These are phyloP conservation scores for Verasper variegatus DNA, from an alignment of 2,113 vertebrate species.

Conservation along the genomic window DNA sequence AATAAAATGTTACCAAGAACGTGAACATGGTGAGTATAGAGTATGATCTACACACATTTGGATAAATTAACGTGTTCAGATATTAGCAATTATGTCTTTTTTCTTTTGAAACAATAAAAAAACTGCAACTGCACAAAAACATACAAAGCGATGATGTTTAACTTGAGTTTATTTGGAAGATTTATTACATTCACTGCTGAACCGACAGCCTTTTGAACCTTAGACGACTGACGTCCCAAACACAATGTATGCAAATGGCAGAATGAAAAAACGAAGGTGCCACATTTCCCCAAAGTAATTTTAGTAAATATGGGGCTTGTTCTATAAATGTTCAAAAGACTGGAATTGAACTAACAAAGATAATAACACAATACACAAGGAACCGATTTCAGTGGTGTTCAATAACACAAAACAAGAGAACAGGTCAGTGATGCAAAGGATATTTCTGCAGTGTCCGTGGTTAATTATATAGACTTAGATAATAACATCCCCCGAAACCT, in stretches of 20 bases:
- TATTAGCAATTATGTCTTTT: neutral
- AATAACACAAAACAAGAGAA: slow-evolving; percentile 6
- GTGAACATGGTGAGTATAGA: too few relatives aligned
- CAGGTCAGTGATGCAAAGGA: neutral
- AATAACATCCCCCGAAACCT: too few relatives aligned
- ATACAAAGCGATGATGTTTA: neutral
- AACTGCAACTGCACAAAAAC: neutral
- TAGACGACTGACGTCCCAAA: slow-evolving; percentile 13
- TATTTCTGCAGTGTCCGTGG: slow-evolving; percentile 4
- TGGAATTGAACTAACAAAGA: neutral
- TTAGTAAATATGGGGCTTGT: too few relatives aligned
- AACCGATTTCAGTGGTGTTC: neutral
- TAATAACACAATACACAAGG: neutral
- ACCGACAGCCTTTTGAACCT: neutral
- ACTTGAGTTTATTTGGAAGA: slow-evolving; percentile 31
- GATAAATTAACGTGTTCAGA: too few relatives aligned
- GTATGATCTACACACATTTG: too few relatives aligned
- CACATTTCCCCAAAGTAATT: too few relatives aligned
- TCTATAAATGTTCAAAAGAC: too few relatives aligned
- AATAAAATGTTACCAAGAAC: too few relatives aligned
- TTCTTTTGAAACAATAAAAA: neutral
- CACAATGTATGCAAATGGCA: accelerated
- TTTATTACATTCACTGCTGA: slow-evolving; percentile 29
- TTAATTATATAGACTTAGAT: too few relatives aligned
- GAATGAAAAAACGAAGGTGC: too few relatives aligned